phyloP scores from a whole-genome alignment of 2,888 invertebrate genomes.

The Ephialtes manifestator region DNA sequence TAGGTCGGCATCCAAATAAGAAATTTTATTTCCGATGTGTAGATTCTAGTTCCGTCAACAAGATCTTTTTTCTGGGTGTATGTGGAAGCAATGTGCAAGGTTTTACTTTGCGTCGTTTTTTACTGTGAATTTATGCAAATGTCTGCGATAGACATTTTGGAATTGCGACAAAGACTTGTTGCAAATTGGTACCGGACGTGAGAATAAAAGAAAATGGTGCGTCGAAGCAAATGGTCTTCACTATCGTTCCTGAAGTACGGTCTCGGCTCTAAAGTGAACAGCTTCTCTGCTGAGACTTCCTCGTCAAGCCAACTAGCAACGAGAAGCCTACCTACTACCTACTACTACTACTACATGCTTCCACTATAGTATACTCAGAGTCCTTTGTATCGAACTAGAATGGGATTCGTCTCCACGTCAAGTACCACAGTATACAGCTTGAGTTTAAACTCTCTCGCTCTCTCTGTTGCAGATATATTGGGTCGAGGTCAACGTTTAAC shows the following conservation, averaged over 20 bases:
- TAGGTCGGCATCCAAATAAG: no score
- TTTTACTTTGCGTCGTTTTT: no score
- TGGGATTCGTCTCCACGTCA: not conserved
- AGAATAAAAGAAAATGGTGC: not conserved
- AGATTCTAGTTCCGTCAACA: no score
- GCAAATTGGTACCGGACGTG: not conserved
- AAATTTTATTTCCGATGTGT: no score
- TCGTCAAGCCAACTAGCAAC: not conserved
- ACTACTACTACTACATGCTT: not conserved
- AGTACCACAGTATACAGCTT: not conserved
- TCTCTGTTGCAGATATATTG: not conserved
- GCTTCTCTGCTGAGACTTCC: not conserved
- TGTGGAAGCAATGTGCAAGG: no score
- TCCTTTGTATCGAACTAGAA: conserved; percentile 21
- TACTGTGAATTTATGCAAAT: no score
- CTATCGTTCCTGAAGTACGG: not conserved
- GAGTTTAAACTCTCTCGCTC: conserved; percentile 5
- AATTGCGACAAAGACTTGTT: not conserved
- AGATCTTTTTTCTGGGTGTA: no score
- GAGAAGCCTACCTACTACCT: conserved; percentile 10
- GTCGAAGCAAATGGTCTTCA: not conserved
- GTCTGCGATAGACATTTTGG: no score
- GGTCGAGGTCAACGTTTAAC: not conserved
- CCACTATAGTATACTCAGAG: not conserved
- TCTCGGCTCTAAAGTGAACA: not conserved